Base-by-base conservation (phyloP, 2,797 vertebrate species). In the Moxostoma hubbsi region DNA sequence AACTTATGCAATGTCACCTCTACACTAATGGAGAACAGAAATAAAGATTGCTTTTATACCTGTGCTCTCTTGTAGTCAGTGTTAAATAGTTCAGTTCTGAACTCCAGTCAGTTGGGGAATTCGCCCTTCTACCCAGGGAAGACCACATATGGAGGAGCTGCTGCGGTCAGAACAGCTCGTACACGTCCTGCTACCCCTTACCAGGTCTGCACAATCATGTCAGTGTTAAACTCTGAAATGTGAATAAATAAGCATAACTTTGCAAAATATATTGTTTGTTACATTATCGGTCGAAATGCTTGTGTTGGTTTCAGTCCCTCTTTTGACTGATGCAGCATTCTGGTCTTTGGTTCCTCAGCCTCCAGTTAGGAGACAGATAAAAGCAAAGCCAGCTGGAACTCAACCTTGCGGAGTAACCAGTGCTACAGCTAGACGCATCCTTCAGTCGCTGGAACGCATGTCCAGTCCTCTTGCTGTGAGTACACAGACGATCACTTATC, bases 51-150 rank as follows among this genome's bases (percentile, higher is more conserved):
- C 57, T n/a, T 3, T 36, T 57, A 18, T 15, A 67, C 53, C 7
- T 71, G 11, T 68, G 7, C 49, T 75, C 63, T 76, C 12, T 59
- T 77, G 43, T 59, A 98, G 97, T 94, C 96, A 0, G 89, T 95
- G 86, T 93, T 96, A 87, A 98, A 94, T 90, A 95, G 91, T 86
- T 95, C 96, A 63, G 67, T 92, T 86, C 90, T 97, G 82, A 98
- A 96, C 92, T 95, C 96, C 75, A 97, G 94, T 87, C 96, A 97
- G 73, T 93, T 98, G 77, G 97, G 97, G 50, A 95, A 98, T 90
- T 99, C 98, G 73, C 96, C 97, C 0, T 99, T 97, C 92, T 99
- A 99, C 86, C 95, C 96, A 51, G 98, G 98, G 79, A 99, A 99
- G 91, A 99, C 98, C 15, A 96, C 88, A 0, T 99, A 99, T 0